Percentiles rank a stretch among this genome's conserved stretches.
phyloP scores from a whole-genome alignment of 2,797 vertebrate genomes.

The Anas bahamensis region DNA sequence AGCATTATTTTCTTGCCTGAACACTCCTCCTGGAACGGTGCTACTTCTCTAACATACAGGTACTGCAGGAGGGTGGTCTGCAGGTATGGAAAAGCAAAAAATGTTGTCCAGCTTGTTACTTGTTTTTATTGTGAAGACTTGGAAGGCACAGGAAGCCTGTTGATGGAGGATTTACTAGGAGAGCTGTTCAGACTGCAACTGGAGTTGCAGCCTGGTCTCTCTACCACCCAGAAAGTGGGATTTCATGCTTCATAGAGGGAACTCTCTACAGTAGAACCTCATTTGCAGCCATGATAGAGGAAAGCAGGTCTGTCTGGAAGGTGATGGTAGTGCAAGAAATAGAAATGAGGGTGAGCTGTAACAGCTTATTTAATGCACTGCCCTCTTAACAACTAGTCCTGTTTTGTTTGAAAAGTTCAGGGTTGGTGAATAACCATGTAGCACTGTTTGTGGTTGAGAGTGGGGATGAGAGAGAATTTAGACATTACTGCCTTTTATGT shows the following conservation, averaged over 20 bases:
- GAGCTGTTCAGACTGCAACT: not conserved
- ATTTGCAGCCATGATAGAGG: not conserved
- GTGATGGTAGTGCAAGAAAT: not conserved
- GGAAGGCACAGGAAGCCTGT: accelerated
- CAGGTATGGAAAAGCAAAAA: not conserved
- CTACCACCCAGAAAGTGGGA: accelerated
- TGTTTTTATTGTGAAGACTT: not conserved
- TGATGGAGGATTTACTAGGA: not conserved
- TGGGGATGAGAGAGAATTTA: not conserved
- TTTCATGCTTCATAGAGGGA: not conserved
- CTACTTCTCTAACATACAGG: not conserved
- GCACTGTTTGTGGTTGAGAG: not conserved
- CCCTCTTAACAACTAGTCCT: not conserved
- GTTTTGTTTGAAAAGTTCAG: not conserved
- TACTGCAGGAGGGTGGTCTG: not conserved
- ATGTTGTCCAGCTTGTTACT: not conserved
- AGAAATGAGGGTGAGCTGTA: not conserved
- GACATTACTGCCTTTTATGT: not conserved
- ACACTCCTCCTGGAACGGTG: not conserved
- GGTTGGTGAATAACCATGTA: not conserved
- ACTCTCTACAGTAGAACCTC: not conserved
- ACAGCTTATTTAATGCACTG: not conserved
- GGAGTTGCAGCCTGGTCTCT: not conserved
- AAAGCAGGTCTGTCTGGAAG: not conserved
- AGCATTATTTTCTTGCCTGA: not conserved